phyloP scores from a whole-genome alignment of 1,140 invertebrate species.

The Schlechtendalia chinensis region DNA sequence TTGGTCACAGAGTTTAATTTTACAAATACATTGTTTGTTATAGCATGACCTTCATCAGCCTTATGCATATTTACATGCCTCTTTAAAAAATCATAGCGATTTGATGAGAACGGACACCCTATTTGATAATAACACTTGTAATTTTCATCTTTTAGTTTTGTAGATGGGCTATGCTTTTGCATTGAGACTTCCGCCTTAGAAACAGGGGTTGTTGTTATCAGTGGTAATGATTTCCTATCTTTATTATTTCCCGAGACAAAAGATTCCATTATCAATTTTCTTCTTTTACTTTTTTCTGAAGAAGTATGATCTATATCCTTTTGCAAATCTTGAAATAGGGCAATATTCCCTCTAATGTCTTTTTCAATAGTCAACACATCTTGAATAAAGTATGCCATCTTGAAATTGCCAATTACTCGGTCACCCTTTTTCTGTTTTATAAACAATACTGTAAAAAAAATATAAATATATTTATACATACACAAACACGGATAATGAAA shows the following conservation, averaged over 20 bases:
- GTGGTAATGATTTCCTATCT: background rate
- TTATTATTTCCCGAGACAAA: background rate
- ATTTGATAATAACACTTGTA: background rate
- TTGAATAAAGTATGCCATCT: background rate
- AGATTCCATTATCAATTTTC: background rate
- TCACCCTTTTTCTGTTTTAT: background rate
- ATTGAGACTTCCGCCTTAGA: background rate
- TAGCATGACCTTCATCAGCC: background rate
- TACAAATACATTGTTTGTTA: no score
- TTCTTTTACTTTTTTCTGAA: no score
- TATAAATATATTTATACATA: background rate
- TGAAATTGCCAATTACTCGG: background rate
- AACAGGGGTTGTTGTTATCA: background rate
- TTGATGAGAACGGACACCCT: background rate
- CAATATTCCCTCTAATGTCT: background rate
- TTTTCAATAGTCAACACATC: background rate
- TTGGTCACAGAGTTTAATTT: background rate
- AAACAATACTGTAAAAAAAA: background rate
- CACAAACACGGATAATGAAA: no score
- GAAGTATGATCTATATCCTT: accelerated
- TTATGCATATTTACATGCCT: background rate
- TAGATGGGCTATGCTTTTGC: background rate
- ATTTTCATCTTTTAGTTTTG: background rate
- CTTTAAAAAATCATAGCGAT: background rate
- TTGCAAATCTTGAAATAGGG: background rate